A percentile compares a stretch with the other conserved stretches of the same genome.
phyloP scores from a whole-genome alignment of 2,888 invertebrate species.

The Drosophila atripex region DNA sequence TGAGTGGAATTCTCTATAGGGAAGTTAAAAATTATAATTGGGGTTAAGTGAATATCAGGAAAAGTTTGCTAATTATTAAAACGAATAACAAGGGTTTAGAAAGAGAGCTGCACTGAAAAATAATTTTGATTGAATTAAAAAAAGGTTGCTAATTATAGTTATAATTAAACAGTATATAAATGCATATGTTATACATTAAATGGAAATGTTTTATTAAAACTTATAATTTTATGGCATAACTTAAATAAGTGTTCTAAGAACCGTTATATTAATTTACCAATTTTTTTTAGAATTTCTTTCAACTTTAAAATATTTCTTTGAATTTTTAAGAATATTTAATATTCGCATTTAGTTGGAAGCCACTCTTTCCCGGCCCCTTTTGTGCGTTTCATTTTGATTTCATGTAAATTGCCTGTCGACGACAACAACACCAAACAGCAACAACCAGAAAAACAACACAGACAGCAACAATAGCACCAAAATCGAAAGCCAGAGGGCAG shows the following conservation, averaged over 20 bases:
- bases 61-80: not conserved
- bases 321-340: constrained; percentile 8
- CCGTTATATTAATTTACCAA: too few relatives aligned
- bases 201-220: too few relatives aligned
- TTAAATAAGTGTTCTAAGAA: too few relatives aligned
- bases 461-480: constrained; percentile 62
- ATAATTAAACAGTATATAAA: not conserved
- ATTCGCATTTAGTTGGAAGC: constrained; percentile 16
- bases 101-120: not conserved
- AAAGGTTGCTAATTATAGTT: not conserved
- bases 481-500: constrained; percentile 27
- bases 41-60: not conserved
- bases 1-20: constrained; percentile 56
- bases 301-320: not conserved
- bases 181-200: too few relatives aligned
- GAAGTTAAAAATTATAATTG: not conserved
- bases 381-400: constrained; percentile 76
- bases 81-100: not conserved
- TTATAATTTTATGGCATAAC: too few relatives aligned
- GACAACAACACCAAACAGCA: constrained; percentile 67
- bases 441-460: constrained; percentile 23
- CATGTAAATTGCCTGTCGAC: constrained; percentile 76
- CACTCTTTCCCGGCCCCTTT: constrained; percentile 18
- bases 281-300: not conserved
- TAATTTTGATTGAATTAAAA: not conserved